phyloP scores from a whole-genome alignment of 2,888 invertebrate species.

The Tenthredo amoena region DNA sequence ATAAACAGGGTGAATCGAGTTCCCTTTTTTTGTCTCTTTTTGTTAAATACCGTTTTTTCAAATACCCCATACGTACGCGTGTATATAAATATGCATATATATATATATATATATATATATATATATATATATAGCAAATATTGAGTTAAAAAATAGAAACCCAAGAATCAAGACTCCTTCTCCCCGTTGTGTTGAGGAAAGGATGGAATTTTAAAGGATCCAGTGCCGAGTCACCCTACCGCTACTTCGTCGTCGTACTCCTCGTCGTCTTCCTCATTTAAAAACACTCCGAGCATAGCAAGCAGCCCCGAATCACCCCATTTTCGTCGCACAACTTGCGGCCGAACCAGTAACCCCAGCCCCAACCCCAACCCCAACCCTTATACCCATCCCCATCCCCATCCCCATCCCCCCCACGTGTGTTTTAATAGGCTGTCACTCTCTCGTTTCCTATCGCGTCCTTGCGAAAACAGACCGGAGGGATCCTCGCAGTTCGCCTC shows the following conservation, averaged over 20 bases:
- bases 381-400: background rate
- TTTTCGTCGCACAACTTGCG: slow-evolving; percentile 43
- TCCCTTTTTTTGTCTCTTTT: background rate
- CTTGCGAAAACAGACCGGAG: slow-evolving; percentile 36
- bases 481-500: background rate
- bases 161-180: background rate
- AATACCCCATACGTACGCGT: background rate
- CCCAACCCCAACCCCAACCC: background rate
- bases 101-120: too few relatives aligned
- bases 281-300: slow-evolving; percentile 54
- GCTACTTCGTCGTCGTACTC: background rate
- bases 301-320: slow-evolving; percentile 53
- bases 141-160: background rate
- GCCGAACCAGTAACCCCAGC: slow-evolving; percentile 26
- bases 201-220: slow-evolving; percentile 43
- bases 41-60: background rate
- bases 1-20: too few relatives aligned
- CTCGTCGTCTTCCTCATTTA: slow-evolving; percentile 48
- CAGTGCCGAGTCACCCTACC: slow-evolving; percentile 28
- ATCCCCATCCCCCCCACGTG: background rate
- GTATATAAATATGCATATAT: too few relatives aligned
- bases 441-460: slow-evolving; percentile 48
- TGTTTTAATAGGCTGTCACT: slow-evolving; percentile 53
- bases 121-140: background rate
- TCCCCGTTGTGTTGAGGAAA: slow-evolving; percentile 6